Evolutionary conservation across 2,113 vertebrate species (phyloP), one percentile per base, ranked within the genome.

Genomic region (Channa maculata): DNA sequence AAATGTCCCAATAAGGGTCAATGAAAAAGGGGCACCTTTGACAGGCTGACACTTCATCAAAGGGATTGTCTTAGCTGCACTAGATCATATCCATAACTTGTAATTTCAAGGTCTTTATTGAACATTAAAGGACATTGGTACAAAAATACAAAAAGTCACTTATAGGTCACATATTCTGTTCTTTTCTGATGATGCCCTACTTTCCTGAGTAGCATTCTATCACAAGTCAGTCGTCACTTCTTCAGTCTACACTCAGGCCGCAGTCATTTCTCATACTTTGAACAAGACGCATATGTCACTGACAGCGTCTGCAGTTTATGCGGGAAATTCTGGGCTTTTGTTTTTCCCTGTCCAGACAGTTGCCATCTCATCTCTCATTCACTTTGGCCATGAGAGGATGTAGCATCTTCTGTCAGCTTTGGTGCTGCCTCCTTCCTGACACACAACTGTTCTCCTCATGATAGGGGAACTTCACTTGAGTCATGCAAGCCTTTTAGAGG

Each of bases 291-390:
- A 45, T 50, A 71, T 62, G 72, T 64, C 65, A 78, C 57, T 69
- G 79, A 82, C 69, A 58, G 54, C 6, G 61, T 74, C 44, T 60
- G 60, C 14, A 1, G 34, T 65, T 73, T 6, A 52, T 43, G 54
- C 55, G 37, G 41, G 37, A 60, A 60, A 46, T 55, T 24, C 43
- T 8, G 45, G 43, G 41, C 45, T 37, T 39, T 65, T 73, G 52
- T 84, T 61, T 74, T 70, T 57, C 70, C 44, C 59, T 46, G 5
- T 72, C 33, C 54, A 77, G 59, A 85, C 83, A 86, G 68, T 88
- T 88, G 81, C 75, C 86, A 88, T 80, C 63, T 77, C 57, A 11
- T 70, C 66, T 90, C 63, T 81, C 3, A 33, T 68, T 85, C 77
- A 75, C 59, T 74, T 61, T 41, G 41, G 65, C 79, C 52, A 15